A percentile compares a stretch with the other conserved stretches of the same genome.
These are phyloP conservation scores for Anoplius nigerrimus DNA, from an alignment of 2,888 invertebrate genomes.

Conservation along the genomic window DNA sequence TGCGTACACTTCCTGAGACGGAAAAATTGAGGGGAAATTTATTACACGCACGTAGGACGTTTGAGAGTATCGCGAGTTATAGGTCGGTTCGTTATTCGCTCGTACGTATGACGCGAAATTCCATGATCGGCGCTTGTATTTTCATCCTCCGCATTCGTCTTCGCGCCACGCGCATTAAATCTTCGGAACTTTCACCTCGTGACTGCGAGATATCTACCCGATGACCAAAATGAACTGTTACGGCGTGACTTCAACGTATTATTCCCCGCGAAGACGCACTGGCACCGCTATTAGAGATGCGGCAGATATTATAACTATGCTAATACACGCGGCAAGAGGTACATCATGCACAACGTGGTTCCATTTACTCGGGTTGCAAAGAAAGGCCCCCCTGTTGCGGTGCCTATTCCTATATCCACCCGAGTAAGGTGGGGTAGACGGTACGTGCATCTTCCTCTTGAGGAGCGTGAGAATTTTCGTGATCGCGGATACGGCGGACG, in stretches of 20 bases:
- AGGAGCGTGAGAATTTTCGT: slow-evolving; percentile 40
- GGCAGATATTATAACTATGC: slow-evolving; percentile 26
- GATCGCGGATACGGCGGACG: slow-evolving; percentile 27
- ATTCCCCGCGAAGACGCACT: not conserved
- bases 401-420: slow-evolving; percentile 31
- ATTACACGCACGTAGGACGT: too few relatives aligned
- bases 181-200: not conserved
- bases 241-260: slow-evolving; percentile 22
- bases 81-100: too few relatives aligned
- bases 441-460: slow-evolving; percentile 15
- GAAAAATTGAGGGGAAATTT: too few relatives aligned
- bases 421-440: slow-evolving; percentile 13
- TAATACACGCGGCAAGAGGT: slow-evolving; percentile 19
- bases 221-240: slow-evolving; percentile 23
- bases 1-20: too few relatives aligned
- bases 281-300: slow-evolving; percentile 7
- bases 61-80: too few relatives aligned
- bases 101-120: too few relatives aligned
- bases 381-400: slow-evolving; percentile 36
- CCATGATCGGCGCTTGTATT: too few relatives aligned
- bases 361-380: slow-evolving; percentile 26
- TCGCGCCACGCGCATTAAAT: too few relatives aligned
- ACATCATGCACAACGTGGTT: slow-evolving; percentile 16
- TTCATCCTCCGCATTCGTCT: too few relatives aligned
- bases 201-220: not conserved